phyloP scores from a whole-genome alignment of 2,113 vertebrate species.

The Pseudolaguvia tuberculata region DNA sequence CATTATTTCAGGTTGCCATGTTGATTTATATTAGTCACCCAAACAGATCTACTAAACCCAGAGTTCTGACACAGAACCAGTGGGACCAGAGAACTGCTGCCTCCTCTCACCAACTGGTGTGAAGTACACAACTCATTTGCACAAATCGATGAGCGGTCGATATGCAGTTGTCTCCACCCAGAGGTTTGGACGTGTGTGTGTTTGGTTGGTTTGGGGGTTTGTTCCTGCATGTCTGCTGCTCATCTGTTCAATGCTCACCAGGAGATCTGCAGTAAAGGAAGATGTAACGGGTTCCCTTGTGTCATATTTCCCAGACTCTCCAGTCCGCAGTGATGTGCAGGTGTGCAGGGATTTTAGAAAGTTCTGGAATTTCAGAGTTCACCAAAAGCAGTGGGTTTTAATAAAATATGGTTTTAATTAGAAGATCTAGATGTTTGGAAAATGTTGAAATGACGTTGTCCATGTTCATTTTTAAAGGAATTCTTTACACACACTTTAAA shows the following conservation, averaged over 20 bases:
- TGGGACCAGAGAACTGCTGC: slow-evolving; percentile 11
- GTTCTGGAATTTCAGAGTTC: background rate
- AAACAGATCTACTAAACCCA: slow-evolving; percentile 5
- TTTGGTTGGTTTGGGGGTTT: background rate
- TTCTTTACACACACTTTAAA: background rate
- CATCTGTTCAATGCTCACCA: slow-evolving; percentile 4
- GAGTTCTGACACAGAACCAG: slow-evolving; percentile 18
- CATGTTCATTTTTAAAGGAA: background rate
- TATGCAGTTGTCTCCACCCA: background rate
- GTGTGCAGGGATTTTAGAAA: background rate
- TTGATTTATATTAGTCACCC: slow-evolving; percentile 16
- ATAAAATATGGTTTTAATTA: background rate
- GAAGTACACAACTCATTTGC: background rate
- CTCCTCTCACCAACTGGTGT: slow-evolving; percentile 24
- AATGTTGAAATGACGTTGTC: background rate
- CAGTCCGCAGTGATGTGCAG: background rate
- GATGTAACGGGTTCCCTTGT: background rate
- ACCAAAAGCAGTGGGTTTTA: background rate
- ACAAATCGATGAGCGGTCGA: background rate
- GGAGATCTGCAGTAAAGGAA: slow-evolving; percentile 8
- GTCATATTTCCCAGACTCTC: background rate
- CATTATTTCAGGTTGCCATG: background rate
- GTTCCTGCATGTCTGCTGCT: slow-evolving; percentile 11
- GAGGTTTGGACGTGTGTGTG: too few relatives aligned
- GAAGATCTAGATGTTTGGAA: background rate